These are phyloP conservation scores for Actinia tenebrosa DNA, from an alignment of 64 coral and sea anemone genomes.

Conservation along the genomic window DNA sequence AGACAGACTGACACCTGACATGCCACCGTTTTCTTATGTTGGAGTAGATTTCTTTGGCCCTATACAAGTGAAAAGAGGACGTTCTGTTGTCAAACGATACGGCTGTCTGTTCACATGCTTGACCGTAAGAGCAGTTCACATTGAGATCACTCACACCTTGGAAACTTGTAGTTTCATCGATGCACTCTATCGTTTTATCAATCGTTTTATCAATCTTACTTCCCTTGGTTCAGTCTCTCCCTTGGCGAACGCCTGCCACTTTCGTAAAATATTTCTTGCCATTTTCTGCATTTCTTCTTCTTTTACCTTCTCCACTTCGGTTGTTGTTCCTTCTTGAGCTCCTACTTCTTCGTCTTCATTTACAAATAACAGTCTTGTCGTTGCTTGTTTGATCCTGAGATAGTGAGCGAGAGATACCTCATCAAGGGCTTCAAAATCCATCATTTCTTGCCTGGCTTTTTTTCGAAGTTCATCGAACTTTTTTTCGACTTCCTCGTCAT, in stretches of 20 bases:
- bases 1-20: too few species aligned
- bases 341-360: conserved; percentile 8
- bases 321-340: neutral
- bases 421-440: conserved; percentile 36
- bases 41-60: too few species aligned
- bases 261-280: conserved; percentile 38
- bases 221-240: conserved; percentile 20
- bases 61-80: too few species aligned
- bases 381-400: conserved; percentile 32
- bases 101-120: too few species aligned
- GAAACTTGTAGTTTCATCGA: too few species aligned
- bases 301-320: conserved; percentile 3
- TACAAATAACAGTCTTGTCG: conserved; percentile 17
- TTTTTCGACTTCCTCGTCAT: conserved; percentile 11
- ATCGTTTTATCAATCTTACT: too few species aligned
- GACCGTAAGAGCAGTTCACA: too few species aligned
- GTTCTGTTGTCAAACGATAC: too few species aligned
- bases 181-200: too few species aligned
- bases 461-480: conserved; percentile 45
- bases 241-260: conserved; percentile 46
- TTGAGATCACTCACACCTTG: too few species aligned
- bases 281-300: conserved; percentile 52
- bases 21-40: too few species aligned
- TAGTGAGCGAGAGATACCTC: conserved; percentile 31
- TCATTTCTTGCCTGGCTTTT: conserved; percentile 56